phyloP scores from a whole-genome alignment of 2,113 vertebrate genomes.

The Anas platyrhynchos region DNA sequence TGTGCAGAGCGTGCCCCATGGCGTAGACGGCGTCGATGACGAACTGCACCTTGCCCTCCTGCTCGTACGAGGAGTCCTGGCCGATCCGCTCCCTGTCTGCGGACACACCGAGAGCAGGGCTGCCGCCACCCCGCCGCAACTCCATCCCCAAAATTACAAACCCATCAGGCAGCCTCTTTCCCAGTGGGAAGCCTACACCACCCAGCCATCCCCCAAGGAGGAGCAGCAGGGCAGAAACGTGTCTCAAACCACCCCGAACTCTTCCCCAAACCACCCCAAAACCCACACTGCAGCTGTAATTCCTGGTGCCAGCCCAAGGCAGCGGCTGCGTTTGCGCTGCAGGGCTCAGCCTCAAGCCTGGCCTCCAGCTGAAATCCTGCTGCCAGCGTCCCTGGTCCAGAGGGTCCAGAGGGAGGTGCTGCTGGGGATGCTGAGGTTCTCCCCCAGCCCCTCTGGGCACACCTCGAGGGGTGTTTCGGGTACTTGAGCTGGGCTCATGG shows the following conservation, averaged over 20 bases:
- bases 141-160: background rate
- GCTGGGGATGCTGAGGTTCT: accelerated
- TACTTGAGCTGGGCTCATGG: accelerated
- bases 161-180: background rate
- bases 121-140: background rate
- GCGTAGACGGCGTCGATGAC: slow-evolving; percentile 93
- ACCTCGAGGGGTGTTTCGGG: background rate
- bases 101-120: background rate
- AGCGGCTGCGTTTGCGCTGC: background rate
- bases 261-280: background rate
- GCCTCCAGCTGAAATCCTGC: background rate
- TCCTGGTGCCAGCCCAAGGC: background rate
- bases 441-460: background rate
- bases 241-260: background rate
- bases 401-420: background rate
- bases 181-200: background rate
- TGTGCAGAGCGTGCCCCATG: slow-evolving; percentile 93
- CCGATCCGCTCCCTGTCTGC: slow-evolving; percentile 93
- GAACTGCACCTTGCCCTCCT: slow-evolving; percentile 96
- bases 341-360: background rate
- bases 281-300: background rate
- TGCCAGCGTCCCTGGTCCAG: accelerated
- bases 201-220: background rate
- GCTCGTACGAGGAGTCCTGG: slow-evolving; percentile 91
- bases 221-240: background rate